Evolutionary conservation across 2,888 invertebrate genomes (phyloP).

Genomic region (Agapetus fuscipes): DNA sequence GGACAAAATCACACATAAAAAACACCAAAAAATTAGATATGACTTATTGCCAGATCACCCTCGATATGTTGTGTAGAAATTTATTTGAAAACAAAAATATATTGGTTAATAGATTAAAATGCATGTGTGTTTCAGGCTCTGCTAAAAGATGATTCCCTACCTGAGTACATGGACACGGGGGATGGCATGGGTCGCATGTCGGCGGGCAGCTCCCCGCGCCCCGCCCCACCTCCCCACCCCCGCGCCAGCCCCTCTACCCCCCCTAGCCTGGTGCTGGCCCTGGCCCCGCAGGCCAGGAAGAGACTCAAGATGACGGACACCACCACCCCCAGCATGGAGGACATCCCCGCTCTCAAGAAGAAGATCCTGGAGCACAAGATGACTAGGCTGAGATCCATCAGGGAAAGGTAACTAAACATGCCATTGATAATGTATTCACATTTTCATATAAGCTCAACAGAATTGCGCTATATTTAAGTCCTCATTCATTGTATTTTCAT

Average conservation of each 20-base stretch:
- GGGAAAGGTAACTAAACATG: conserved; percentile 58
- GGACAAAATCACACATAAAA: too few relatives aligned
- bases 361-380: conserved; percentile 63
- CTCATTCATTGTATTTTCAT: too few relatives aligned
- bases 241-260: conserved; percentile 2
- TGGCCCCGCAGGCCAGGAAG: conserved; percentile 30
- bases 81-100: too few relatives aligned
- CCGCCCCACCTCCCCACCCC: conserved; percentile 1
- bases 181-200: neutral
- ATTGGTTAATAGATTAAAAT: too few relatives aligned
- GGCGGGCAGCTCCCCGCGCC: conserved; percentile 4
- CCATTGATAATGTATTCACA: too few relatives aligned
- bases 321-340: conserved; percentile 31
- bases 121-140: conserved; percentile 15
- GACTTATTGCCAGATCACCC: too few relatives aligned
- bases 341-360: conserved; percentile 48
- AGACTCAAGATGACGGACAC: conserved; percentile 33
- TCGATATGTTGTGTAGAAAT: too few relatives aligned
- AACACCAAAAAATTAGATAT: too few relatives aligned
- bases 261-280: neutral
- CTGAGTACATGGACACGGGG: conserved; percentile 15
- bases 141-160: conserved; percentile 11
- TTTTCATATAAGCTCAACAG: too few relatives aligned
- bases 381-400: conserved; percentile 56
- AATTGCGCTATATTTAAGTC: too few relatives aligned